A percentile compares a stretch with the other conserved stretches of the same genome.
Conservation (phyloP, 2,888 invertebrate species). For the Epirrhoe tristata region DNA sequence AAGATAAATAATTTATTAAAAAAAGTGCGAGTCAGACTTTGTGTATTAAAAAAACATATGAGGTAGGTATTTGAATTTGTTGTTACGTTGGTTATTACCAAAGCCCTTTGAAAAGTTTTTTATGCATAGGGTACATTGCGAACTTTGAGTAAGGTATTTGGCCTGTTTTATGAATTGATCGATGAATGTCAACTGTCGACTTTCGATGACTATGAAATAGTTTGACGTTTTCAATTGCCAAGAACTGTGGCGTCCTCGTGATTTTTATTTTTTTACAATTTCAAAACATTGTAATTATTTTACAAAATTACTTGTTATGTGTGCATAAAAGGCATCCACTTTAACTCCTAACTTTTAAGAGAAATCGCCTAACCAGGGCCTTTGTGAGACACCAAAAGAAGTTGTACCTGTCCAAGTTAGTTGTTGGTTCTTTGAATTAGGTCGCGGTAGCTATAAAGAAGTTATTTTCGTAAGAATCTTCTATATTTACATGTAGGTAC, state of each 20-base stretch:
- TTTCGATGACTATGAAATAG: not conserved
- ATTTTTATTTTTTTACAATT: conserved; percentile 16
- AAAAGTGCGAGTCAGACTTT: too few relatives aligned
- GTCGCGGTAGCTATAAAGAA: too few relatives aligned
- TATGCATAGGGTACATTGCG: too few relatives aligned
- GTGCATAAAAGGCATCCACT: not conserved
- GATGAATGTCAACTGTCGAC: not conserved
- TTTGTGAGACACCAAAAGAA: conserved; percentile 1
- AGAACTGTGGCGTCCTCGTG: conserved; percentile 9
- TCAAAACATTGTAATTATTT: conserved; percentile 10
- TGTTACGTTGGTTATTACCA: too few relatives aligned
- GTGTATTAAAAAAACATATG: too few relatives aligned
- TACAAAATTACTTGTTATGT: conserved; percentile 19
- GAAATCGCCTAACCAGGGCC: conserved; percentile 11
- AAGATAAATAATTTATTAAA: too few relatives aligned
- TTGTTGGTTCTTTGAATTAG: not conserved
- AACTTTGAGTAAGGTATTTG: too few relatives aligned
- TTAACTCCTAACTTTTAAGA: not conserved
- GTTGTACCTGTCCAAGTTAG: conserved; percentile 14
- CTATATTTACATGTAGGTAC: too few relatives aligned
- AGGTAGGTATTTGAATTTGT: too few relatives aligned
- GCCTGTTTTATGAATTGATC: too few relatives aligned
- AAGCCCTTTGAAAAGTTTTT: too few relatives aligned
- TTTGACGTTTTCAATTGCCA: not conserved
- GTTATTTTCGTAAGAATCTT: too few relatives aligned